Evolutionary conservation across 2,888 invertebrate genomes (phyloP), one percentile per base, ranked within the genome.

Genomic region (Chloroclystis v-ata): DNA sequence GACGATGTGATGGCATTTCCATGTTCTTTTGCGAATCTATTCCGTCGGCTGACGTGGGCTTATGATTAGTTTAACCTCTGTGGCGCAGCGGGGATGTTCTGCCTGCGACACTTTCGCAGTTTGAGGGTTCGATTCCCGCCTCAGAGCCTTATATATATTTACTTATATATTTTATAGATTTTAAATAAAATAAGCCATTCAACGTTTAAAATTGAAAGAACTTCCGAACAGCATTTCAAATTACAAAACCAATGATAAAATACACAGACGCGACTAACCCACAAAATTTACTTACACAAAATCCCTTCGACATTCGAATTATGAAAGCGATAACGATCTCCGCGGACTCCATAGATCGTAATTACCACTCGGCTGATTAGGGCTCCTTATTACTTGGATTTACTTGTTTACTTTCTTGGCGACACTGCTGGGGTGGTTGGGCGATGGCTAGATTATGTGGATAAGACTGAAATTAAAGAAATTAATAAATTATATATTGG

Each of bases 301-400:
- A n/a, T 20, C 35, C 20, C 10, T 20, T 20, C 16, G 35, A 35
- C 8, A 10, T 24, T 16, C 35, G 10, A 35, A 35, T 20, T 48
- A 20, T 45, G 38, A 48, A 50, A 33, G 40, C 52, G 52, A 52
- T 52, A 50, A 29, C 28, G 42, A 53, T 56, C 56, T 50, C 38
- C 26, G n/a, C 33, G 39, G 49, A 37, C 37, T 66, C 59, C 65
- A 63, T 69, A 73, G 75, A 78, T 82, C 72, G 77, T 77, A 72
- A 79, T 80, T 78, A 79, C 61, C 61, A 61, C 65, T 61, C 60
- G 63, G 50, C 60, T 79, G 77, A 78, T 80, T 81, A 80, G 74
- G 71, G 63, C 63, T 69, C 75, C 79, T 82, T 82, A 83, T 81
- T 83, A 82, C 82, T 80, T 78, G 37, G 71, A 72, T 79, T 72